phyloP scores from a whole-genome alignment of 2,888 invertebrate species.

The Baronia brevicornis region DNA sequence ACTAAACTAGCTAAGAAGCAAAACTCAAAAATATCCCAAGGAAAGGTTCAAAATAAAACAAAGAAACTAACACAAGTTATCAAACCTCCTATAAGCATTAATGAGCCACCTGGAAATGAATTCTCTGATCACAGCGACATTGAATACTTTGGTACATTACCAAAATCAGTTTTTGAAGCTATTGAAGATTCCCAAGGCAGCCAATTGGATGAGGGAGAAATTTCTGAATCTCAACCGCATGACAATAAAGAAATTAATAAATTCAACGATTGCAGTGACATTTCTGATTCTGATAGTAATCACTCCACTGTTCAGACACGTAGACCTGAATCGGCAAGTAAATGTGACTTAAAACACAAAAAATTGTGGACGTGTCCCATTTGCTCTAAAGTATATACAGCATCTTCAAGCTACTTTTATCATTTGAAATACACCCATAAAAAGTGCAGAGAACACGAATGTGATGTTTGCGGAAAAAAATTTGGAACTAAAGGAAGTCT shows the following conservation, averaged over 20 bases:
- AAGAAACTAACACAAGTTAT: too few species aligned
- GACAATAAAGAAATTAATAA: conserved; percentile 7
- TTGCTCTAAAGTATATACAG: conserved; percentile 61
- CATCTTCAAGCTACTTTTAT: conserved; percentile 67
- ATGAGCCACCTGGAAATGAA: conserved; percentile 23
- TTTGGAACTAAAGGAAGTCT: conserved; percentile 62
- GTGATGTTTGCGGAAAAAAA: conserved; percentile 60
- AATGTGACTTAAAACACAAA: conserved; percentile 24
- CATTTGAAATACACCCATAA: conserved; percentile 69
- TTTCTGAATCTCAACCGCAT: not conserved
- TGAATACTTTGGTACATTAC: conserved; percentile 38
- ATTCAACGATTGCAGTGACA: conserved; percentile 2
- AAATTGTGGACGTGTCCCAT: conserved; percentile 56
- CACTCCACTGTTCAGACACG: too few species aligned
- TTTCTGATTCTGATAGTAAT: too few species aligned
- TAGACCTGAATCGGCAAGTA: not conserved
- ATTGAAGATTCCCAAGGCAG: conserved; percentile 45
- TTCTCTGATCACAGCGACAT: conserved; percentile 44
- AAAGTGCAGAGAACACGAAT: conserved; percentile 55
- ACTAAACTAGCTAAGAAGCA: conserved; percentile 2
- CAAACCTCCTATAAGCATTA: too few species aligned
- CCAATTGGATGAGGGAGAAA: conserved; percentile 13
- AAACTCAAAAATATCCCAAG: too few species aligned
- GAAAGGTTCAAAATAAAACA: too few species aligned
- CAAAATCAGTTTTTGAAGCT: conserved; percentile 46